Conservation (phyloP, 2,888 invertebrate genomes). For the Chymomyza caudatula region DNA sequence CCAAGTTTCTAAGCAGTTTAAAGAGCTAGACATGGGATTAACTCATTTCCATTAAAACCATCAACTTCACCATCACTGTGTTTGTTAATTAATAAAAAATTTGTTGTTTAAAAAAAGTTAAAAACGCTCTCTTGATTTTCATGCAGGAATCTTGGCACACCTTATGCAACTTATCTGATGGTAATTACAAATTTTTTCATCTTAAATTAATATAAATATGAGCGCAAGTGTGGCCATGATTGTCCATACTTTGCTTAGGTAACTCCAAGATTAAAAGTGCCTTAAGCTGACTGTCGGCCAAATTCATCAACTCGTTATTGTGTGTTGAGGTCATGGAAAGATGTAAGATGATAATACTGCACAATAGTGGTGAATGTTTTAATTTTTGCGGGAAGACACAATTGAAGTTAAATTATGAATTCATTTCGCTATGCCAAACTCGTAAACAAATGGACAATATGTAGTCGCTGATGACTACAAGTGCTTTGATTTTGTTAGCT, state of each 20-base stretch:
- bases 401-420: not conserved
- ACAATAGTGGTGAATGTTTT: not conserved
- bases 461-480: not conserved
- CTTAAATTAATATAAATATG: not conserved
- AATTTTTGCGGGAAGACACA: not conserved
- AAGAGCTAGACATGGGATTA: not conserved
- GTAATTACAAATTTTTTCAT: not conserved
- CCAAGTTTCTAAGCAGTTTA: slow-evolving; percentile 69
- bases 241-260: not conserved
- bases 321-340: not conserved
- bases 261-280: not conserved
- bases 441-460: not conserved
- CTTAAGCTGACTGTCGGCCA: not conserved
- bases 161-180: not conserved
- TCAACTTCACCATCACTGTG: not conserved
- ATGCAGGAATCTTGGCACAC: not conserved
- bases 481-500: not conserved
- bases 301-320: not conserved
- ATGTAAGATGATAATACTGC: not conserved
- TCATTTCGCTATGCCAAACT: not conserved
- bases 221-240: not conserved
- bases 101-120: not conserved
- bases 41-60: not conserved
- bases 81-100: slow-evolving; percentile 12
- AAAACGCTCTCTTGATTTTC: not conserved